Conservation (phyloP, 2,888 invertebrate genomes). For the Lycocerus yunnanus region DNA sequence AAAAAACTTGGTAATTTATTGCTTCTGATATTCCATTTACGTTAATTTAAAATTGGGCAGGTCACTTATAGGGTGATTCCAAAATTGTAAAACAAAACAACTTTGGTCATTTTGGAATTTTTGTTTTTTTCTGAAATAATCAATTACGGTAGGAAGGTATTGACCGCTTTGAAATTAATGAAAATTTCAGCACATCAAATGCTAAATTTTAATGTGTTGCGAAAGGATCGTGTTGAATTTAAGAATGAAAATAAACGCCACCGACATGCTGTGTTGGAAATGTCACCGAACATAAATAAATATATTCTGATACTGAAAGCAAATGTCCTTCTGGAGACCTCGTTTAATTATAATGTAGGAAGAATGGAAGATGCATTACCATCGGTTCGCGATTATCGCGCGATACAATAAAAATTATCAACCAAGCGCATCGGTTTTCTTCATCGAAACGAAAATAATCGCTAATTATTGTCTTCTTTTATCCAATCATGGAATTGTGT, state of each 20-base stretch:
- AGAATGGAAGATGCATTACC: conserved; percentile 13
- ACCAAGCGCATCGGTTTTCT: background rate
- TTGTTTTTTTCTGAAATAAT: background rate
- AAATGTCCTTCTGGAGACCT: conserved; percentile 24
- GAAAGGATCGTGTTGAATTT: background rate
- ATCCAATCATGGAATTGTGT: background rate
- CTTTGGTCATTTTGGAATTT: background rate
- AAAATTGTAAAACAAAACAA: background rate
- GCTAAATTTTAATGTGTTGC: background rate
- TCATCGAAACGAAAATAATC: background rate
- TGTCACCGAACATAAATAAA: background rate
- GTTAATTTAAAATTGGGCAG: background rate
- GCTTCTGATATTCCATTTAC: background rate
- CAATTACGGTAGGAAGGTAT: background rate
- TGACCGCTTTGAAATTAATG: background rate
- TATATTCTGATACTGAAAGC: background rate
- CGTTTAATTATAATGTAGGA: conserved; percentile 21
- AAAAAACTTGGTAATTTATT: background rate
- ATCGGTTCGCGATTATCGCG: conserved; percentile 11
- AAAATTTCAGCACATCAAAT: background rate
- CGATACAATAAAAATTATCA: background rate
- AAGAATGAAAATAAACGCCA: background rate
- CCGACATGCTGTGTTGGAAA: background rate
- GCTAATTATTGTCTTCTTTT: background rate
- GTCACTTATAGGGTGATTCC: background rate